phyloP scores from a whole-genome alignment of 2,888 invertebrate genomes.

The Caenorhabditis auriculariae region DNA sequence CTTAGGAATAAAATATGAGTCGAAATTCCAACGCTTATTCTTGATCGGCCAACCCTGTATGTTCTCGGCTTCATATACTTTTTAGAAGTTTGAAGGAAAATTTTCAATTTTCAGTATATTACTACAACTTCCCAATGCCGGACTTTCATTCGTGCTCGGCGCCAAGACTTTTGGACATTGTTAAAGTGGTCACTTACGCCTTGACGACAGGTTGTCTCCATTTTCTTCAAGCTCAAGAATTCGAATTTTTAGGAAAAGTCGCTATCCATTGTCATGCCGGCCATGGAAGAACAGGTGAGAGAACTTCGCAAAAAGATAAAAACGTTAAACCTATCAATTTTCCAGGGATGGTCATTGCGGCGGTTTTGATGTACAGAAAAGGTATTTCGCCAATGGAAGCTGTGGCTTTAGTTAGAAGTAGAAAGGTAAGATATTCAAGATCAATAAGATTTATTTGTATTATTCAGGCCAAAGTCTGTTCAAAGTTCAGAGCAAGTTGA shows the following conservation, averaged over 20 bases:
- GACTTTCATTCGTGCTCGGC: constrained; percentile 82
- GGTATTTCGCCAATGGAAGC: constrained; percentile 79
- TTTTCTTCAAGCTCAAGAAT: too few relatives aligned
- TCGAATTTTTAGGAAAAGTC: constrained; percentile 28
- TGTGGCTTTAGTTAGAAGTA: constrained; percentile 66
- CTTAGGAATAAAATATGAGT: neutral
- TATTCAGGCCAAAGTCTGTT: constrained; percentile 32
- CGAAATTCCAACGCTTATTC: too few relatives aligned
- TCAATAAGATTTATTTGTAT: neutral
- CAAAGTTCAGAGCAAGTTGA: constrained; percentile 37
- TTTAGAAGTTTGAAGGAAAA: neutral
- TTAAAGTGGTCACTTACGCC: constrained; percentile 84
- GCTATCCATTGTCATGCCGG: constrained; percentile 82
- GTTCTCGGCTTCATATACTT: too few relatives aligned
- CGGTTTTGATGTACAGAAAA: constrained; percentile 80
- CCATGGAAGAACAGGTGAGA: constrained; percentile 76
- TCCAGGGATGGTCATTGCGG: constrained; percentile 82
- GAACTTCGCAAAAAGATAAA: too few relatives aligned
- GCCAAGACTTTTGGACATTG: constrained; percentile 80
- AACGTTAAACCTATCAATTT: too few relatives aligned
- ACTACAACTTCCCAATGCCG: constrained; percentile 84
- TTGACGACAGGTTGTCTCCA: constrained; percentile 79
- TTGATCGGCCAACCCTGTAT: too few relatives aligned
- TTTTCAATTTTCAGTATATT: constrained; percentile 73
- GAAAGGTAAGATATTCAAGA: neutral